Evolutionary conservation across 2,113 vertebrate genomes (phyloP), one percentile per base, ranked within the genome.

Genomic region (Puffinus mauretanicus): DNA sequence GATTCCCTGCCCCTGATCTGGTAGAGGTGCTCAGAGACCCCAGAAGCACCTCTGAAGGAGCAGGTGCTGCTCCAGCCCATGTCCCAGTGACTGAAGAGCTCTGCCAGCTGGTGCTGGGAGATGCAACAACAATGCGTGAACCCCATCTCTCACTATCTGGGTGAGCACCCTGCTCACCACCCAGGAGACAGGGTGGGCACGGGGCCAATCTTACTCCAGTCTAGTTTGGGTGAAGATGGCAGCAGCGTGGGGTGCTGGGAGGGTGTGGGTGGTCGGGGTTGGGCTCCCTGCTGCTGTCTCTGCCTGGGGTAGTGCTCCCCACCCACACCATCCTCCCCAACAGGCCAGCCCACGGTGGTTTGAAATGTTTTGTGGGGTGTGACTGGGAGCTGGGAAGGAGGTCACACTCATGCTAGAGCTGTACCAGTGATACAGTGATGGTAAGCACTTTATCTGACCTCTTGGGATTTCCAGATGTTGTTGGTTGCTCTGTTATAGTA

Each of bases 321-420:
- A 27, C 19, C 15, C 0, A 0, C 46, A 34, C 16, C 51, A 10
- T 66, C 30, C 27, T 88, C 21, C 46, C 24, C 5, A 4, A 3
- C 13, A 24, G 34, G 27, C 54, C 57, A 49, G 32, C 16, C 36
- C 3, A 0, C 1, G 4, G 69, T n/a, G 11, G 36, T 42, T 46
- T 3, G 16, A 47, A 66, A n/a, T 49, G n/a, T 57, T 82, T n/a
- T 42, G 22, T 76, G 38, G 18, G 21, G 2, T 49, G 26, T 51
- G 24, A 34, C 12, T 75, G n/a, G 21, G 38, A 62, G 25, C 57
- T 58, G 61, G 71, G 25, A 49, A 40, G 24, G 61, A 30, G 21
- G 36, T 26, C 11, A 21, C 7, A 6, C 42, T 88, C 17, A 10
- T 0, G 5, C 38, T 83, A 27, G 16, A 49, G 38, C 58, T 64